Evolutionary conservation across 2,888 invertebrate species (phyloP).

Genomic region (Schizotus pectinicornis): DNA sequence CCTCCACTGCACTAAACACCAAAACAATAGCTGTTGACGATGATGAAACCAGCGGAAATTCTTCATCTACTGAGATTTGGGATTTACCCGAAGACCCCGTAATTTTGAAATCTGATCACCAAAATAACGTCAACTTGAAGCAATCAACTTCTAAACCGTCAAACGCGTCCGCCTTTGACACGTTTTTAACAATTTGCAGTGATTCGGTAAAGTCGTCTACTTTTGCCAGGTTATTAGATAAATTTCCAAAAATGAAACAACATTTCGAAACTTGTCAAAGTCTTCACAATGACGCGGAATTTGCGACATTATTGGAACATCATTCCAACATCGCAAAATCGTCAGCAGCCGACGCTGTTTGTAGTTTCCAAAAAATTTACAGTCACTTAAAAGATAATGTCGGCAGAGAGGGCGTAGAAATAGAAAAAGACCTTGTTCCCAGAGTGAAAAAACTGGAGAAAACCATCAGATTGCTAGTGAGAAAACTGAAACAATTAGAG

Average conservation of each 20-base stretch:
- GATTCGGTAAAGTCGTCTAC: constrained; percentile 2
- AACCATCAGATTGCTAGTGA: constrained; percentile 67
- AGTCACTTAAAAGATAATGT: constrained; percentile 16
- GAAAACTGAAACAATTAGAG: constrained; percentile 72
- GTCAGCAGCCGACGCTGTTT: constrained; percentile 34
- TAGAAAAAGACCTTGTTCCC: constrained; percentile 30
- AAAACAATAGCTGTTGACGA: too few species aligned
- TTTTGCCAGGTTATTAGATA: constrained; percentile 9
- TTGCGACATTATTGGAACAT: constrained; percentile 32
- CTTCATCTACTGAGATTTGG: too few species aligned
- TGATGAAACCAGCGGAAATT: too few species aligned
- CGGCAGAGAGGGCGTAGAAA: constrained; percentile 33
- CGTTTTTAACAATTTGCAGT: constrained; percentile 17
- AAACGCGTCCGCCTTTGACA: constrained; percentile 3
- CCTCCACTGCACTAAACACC: too few species aligned
- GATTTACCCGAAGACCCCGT: too few species aligned
- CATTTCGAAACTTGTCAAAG: constrained; percentile 7
- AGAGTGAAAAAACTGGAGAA: constrained; percentile 57
- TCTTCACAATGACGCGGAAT: constrained; percentile 17
- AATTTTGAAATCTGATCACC: not conserved
- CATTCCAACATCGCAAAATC: constrained; percentile 29
- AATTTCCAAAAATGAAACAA: constrained; percentile 10
- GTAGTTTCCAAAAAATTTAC: constrained; percentile 42
- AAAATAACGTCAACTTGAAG: not conserved
- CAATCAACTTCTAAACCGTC: constrained; percentile 17